Evolutionary conservation across 2,888 invertebrate genomes (phyloP), one percentile per base, ranked within the genome.

Genomic region (Eupithecia dodoneata): DNA sequence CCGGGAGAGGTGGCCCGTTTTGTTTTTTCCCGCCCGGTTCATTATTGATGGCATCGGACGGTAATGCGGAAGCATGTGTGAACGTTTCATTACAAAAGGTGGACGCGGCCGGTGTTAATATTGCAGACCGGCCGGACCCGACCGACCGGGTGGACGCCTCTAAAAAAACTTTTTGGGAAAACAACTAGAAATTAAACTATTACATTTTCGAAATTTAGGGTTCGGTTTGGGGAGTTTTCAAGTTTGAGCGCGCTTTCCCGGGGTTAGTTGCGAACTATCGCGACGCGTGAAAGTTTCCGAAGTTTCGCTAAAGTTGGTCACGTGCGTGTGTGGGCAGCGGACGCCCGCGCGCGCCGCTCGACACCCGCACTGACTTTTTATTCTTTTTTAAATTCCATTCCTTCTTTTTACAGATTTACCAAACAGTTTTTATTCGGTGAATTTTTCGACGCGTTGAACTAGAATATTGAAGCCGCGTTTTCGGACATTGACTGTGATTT

Each of bases 21-120:
- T 95, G 94, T 94, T 94, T 95, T 94, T 95, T 92, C 93, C 94
- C 94, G 94, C 94, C 94, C 95, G 96, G 95, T 94, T 94, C 94
- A 94, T 95, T 94, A 95, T 95, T 95, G 94, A 94, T 94, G 95
- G 94, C 94, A 94, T 94, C 94, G 94, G 93, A 93, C 94, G 94
- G 93, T 94, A 94, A 94, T 94, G 94, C 95, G 95, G 94, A 94
- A 94, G 94, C 94, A 94, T 94, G 94, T 94, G 95, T 94, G 94
- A 94, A 94, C 94, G 93, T 94, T 94, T 93, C 94, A 94, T 95
- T 94, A 94, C 94, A 94, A 94, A 94, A 94, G 95, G 94, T 94
- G 94, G 94, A 93, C 94, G 93, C 90, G 89, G 90, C 93, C 91
- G 92, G 93, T 93, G 94, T 94, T 95, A 94, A 94, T 94, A 94